Percentiles rank a stretch among this genome's conserved stretches.
Conservation (phyloP, 2,888 invertebrate genomes). For the Melanargia galathea region DNA sequence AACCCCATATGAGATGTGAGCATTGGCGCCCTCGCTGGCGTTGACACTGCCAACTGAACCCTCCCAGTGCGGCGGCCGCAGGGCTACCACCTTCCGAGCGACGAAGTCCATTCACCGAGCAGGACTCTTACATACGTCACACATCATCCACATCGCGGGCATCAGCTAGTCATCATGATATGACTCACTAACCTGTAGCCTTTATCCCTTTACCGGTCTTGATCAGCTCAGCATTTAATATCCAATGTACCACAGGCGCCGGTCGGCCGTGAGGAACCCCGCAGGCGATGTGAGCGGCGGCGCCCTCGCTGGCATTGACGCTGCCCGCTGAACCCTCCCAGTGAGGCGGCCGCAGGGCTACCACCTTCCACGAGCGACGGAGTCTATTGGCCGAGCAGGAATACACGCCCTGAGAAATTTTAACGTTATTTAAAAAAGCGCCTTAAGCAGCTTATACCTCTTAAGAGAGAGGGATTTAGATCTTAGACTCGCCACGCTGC, state of each 20-base stretch:
- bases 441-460: too few relatives aligned
- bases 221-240: conserved; percentile 91
- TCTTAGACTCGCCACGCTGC: too few relatives aligned
- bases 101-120: too few relatives aligned
- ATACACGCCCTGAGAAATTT: conserved; percentile 85
- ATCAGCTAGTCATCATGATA: too few relatives aligned
- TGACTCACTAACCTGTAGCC: conserved; percentile 55
- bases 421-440: neutral
- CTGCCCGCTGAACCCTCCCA: conserved; percentile 79
- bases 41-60: conserved; percentile 76
- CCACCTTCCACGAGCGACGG: conserved; percentile 71
- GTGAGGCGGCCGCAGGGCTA: conserved; percentile 69
- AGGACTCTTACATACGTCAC: too few relatives aligned
- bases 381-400: conserved; percentile 87
- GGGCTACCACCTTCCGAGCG: conserved; percentile 63
- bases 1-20: conserved; percentile 77
- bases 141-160: too few relatives aligned
- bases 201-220: conserved; percentile 63
- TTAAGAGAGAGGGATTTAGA: too few relatives aligned
- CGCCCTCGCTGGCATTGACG: conserved; percentile 79
- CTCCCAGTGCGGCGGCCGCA: conserved; percentile 77
- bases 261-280: conserved; percentile 88
- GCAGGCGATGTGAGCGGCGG: conserved; percentile 64
- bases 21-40: conserved; percentile 75
- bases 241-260: conserved; percentile 89